Conservation (phyloP, 2,888 invertebrate genomes). For the Ochropacha duplaris region DNA sequence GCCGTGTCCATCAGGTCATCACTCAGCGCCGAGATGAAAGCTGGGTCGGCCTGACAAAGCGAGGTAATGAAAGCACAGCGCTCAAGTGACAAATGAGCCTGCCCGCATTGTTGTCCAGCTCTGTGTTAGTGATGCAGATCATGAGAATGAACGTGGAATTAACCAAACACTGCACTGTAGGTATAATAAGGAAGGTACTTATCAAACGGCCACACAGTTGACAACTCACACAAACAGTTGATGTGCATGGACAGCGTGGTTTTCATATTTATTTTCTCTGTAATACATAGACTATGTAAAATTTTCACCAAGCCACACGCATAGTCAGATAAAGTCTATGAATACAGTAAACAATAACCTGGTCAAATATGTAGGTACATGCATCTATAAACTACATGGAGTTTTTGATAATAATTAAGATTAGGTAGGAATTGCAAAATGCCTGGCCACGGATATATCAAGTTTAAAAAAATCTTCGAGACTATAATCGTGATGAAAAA, state of each 20-base stretch:
- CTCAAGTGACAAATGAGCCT: constrained; percentile 62
- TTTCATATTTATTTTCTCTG: too few relatives aligned
- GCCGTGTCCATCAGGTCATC: constrained; percentile 73
- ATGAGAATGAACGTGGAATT: constrained; percentile 27
- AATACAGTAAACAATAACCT: too few relatives aligned
- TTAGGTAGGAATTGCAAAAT: too few relatives aligned
- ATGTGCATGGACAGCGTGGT: background rate
- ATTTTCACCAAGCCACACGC: too few relatives aligned
- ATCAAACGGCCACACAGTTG: background rate
- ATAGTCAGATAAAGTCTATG: too few relatives aligned
- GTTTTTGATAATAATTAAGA: too few relatives aligned
- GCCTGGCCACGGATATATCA: too few relatives aligned
- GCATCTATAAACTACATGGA: too few relatives aligned
- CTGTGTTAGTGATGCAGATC: constrained; percentile 65
- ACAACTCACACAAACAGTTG: constrained; percentile 3
- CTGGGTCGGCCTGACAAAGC: constrained; percentile 37
- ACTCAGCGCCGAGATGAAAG: constrained; percentile 72
- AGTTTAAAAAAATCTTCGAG: too few relatives aligned
- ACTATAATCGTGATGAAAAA: too few relatives aligned
- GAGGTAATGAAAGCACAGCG: constrained; percentile 32
- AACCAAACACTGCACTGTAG: background rate
- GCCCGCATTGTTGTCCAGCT: constrained; percentile 54
- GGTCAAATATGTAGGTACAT: too few relatives aligned
- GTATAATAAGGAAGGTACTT: background rate
- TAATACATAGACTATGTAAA: too few relatives aligned